Conservation (phyloP, 1,140 invertebrate genomes). For the Aphaenogaster ashmeadi region DNA sequence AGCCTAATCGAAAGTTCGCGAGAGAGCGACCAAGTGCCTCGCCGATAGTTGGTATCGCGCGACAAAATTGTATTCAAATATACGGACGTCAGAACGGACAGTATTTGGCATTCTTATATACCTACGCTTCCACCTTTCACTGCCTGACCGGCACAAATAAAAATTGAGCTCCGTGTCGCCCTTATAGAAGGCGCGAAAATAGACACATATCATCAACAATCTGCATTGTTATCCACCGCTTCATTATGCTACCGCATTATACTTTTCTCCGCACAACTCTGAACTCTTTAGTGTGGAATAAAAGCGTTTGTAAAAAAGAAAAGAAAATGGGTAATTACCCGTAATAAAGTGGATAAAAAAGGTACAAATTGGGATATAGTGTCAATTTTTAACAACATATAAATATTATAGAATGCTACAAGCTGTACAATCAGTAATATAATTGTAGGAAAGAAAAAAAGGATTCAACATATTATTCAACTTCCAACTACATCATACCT, state of each 20-base stretch:
- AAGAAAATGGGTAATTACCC: background rate
- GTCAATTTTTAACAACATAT: background rate
- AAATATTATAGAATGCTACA: conserved; percentile 50
- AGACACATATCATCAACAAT: background rate
- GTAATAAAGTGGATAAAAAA: background rate
- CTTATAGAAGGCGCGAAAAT: too few relatives aligned
- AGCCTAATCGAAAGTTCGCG: too few relatives aligned
- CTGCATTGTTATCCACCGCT: background rate
- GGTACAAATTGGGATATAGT: background rate
- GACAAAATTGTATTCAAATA: too few relatives aligned
- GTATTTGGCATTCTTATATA: too few relatives aligned
- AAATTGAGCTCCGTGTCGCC: too few relatives aligned
- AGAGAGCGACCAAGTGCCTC: too few relatives aligned
- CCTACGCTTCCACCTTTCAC: too few relatives aligned
- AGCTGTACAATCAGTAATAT: conserved; percentile 5
- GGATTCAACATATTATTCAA: conserved; percentile 44
- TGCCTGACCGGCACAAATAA: too few relatives aligned
- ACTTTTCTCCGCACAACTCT: background rate
- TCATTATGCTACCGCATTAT: conserved; percentile 3
- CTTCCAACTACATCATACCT: conserved; percentile 88
- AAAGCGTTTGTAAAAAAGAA: background rate
- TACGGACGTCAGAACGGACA: too few relatives aligned
- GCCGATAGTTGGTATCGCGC: too few relatives aligned
- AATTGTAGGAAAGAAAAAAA: conserved; percentile 19
- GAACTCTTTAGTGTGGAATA: background rate